Conservation (phyloP, 2,113 vertebrate species). For the Psittacara wagleri region DNA sequence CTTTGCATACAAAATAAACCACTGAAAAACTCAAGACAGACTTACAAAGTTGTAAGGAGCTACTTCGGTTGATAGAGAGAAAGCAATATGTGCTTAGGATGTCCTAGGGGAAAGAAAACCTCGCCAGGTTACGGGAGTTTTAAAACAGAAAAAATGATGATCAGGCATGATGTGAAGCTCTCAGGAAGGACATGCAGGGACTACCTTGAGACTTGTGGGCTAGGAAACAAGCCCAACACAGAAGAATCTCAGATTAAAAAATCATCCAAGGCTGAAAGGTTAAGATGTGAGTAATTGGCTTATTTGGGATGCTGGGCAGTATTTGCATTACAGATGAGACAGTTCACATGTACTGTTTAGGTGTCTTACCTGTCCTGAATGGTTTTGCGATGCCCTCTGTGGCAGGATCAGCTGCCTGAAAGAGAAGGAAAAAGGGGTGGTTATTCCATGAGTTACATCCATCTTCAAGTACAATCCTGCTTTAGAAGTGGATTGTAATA, state of each 20-base stretch:
- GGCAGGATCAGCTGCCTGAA: slow-evolving; percentile 21
- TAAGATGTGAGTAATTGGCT: background rate
- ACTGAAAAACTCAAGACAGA: background rate
- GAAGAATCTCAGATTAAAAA: background rate
- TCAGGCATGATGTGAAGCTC: background rate
- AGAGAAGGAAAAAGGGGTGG: background rate
- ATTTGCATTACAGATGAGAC: background rate
- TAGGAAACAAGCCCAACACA: background rate
- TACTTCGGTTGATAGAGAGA: background rate
- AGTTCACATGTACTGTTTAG: background rate
- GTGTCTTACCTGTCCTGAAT: slow-evolving; percentile 42
- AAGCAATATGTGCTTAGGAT: background rate
- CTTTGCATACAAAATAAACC: background rate
- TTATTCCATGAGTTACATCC: background rate
- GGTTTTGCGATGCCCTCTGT: background rate
- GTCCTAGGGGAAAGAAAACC: background rate
- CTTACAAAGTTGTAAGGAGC: background rate
- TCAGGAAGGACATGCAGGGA: background rate
- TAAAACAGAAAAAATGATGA: background rate
- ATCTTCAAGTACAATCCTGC: no score
- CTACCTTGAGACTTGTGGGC: background rate
- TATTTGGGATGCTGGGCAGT: background rate
- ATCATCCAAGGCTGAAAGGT: background rate
- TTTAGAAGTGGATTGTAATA: background rate
- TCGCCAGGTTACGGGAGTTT: background rate